phyloP scores from a whole-genome alignment of 2,888 invertebrate species.

The Lasioglossum figueresi region DNA sequence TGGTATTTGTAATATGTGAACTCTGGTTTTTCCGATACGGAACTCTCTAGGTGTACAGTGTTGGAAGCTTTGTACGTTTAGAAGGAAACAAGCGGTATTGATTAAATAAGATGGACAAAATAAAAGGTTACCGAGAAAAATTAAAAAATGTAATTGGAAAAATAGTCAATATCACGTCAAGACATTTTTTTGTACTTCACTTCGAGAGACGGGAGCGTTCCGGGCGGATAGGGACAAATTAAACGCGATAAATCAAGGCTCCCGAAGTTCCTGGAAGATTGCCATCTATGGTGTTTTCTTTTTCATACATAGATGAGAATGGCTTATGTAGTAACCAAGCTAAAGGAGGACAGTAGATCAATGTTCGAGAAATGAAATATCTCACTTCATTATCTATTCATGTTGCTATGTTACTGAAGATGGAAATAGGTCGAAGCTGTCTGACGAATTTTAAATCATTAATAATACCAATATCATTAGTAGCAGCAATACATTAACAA shows the following conservation, averaged over 20 bases:
- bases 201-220: neutral
- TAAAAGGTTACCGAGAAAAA: neutral
- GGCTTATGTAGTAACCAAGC: neutral
- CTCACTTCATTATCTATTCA: neutral
- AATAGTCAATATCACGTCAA: neutral
- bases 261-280: neutral
- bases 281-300: neutral
- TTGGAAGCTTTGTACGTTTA: neutral
- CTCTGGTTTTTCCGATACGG: too few species aligned
- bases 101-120: neutral
- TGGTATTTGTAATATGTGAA: too few species aligned
- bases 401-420: neutral
- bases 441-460: neutral
- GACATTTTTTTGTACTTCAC: neutral
- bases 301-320: neutral
- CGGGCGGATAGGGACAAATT: constrained; percentile 1
- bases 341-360: neutral
- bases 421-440: neutral
- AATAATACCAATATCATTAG: neutral
- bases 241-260: constrained; percentile 20
- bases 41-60: too few species aligned
- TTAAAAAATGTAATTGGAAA: neutral
- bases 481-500: neutral
- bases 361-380: neutral
- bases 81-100: neutral